Percentiles rank a stretch among this genome's conserved stretches.
phyloP scores from a whole-genome alignment of 2,888 invertebrate genomes.

The Perithous albicinctus region DNA sequence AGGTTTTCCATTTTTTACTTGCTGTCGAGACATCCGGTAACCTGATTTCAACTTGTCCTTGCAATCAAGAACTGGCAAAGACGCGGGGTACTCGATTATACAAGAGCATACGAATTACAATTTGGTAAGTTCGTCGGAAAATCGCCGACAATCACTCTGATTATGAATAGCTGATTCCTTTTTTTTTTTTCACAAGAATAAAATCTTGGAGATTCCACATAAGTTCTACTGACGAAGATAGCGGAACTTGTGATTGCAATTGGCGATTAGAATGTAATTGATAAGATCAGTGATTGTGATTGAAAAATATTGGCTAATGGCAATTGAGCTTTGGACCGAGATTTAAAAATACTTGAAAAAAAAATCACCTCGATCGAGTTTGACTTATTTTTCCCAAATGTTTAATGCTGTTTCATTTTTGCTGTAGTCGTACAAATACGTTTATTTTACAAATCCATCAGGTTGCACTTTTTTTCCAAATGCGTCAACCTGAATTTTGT shows the following conservation, averaged over 20 bases:
- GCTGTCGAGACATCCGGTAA: conserved; percentile 58
- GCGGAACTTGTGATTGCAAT: conserved; percentile 9
- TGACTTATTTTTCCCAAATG: too few relatives aligned
- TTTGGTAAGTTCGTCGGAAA: conserved; percentile 29
- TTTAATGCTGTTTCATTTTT: too few relatives aligned
- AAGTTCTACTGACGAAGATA: conserved; percentile 34
- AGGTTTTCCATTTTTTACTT: conserved; percentile 1
- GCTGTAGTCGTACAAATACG: not conserved
- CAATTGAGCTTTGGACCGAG: conserved; percentile 1
- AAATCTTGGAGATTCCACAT: not conserved
- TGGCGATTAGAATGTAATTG: conserved; percentile 5
- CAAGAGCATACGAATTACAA: conserved; percentile 39
- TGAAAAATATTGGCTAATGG: not conserved
- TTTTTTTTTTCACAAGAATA: conserved; percentile 14
- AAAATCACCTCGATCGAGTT: too few relatives aligned
- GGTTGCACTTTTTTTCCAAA: too few relatives aligned
- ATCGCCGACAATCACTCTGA: conserved; percentile 52
- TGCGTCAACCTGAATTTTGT: not conserved
- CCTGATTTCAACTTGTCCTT: conserved; percentile 61
- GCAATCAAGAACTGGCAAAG: conserved; percentile 48
- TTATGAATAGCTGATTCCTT: conserved; percentile 49
- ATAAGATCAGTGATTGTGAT: conserved; percentile 8
- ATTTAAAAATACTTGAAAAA: not conserved
- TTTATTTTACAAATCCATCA: not conserved
- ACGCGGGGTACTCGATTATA: conserved; percentile 17